Evolutionary conservation across 53 echinoderm and acorn worm species (phyloP).

Genomic region (Astropecten irregularis): DNA sequence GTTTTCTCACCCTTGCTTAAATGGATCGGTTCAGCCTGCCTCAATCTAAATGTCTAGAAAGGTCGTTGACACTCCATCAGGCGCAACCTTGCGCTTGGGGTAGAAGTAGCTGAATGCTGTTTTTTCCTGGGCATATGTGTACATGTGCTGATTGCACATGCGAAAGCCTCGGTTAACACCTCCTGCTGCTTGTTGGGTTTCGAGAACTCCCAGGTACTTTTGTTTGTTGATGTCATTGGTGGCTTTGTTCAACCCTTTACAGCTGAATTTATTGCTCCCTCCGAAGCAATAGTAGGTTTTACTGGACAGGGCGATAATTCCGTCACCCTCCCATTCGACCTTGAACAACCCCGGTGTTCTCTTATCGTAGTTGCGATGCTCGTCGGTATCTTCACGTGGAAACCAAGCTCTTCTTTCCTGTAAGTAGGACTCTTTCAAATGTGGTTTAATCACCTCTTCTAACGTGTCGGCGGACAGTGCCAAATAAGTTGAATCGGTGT

Average conservation of each 20-base stretch:
- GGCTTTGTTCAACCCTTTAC: constrained; percentile 72
- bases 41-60: constrained; percentile 63
- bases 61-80: constrained; percentile 62
- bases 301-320: constrained; percentile 35
- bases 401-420: no score
- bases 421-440: no score
- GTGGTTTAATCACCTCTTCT: no score
- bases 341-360: no score
- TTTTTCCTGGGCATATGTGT: constrained; percentile 52
- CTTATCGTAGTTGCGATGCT: no score
- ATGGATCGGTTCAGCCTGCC: no score
- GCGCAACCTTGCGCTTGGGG: constrained; percentile 61
- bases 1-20: no score
- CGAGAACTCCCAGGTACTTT: constrained; percentile 34
- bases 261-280: constrained; percentile 59
- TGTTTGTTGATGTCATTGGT: constrained; percentile 45
- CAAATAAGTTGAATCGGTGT: no score
- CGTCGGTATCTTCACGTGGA: no score
- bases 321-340: constrained; percentile 59
- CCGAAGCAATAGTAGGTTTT: constrained; percentile 74
- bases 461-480: no score
- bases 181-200: background rate
- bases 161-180: constrained; percentile 59
- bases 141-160: constrained; percentile 11
- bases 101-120: constrained; percentile 61